Percentiles rank a stretch among this genome's conserved stretches.
Evolutionary conservation across 2,797 vertebrate genomes (phyloP).

Genomic region (Ctenochaetus hawaiiensis): DNA sequence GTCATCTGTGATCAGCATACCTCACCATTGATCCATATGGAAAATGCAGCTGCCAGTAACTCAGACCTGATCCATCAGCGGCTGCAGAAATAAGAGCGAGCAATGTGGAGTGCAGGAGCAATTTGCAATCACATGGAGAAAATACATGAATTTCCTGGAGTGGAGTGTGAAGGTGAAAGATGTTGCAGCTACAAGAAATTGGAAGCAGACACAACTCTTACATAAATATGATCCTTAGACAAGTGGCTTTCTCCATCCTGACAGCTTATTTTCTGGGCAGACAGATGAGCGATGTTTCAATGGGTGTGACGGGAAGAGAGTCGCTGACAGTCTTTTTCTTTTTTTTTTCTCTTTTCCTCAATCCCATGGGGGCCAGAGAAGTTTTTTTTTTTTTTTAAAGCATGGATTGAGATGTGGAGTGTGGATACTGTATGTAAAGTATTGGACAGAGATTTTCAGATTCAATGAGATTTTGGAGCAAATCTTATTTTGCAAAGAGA

Average conservation of each 20-base stretch:
- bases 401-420: slow-evolving; percentile 43
- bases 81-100: slow-evolving; percentile 56
- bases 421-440: slow-evolving; percentile 60
- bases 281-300: slow-evolving; percentile 74
- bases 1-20: slow-evolving; percentile 75
- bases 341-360: slow-evolving; percentile 3
- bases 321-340: slow-evolving; percentile 49
- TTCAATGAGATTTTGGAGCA: slow-evolving; percentile 46
- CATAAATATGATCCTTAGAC: slow-evolving; percentile 82
- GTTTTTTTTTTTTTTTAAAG: slow-evolving; percentile 28
- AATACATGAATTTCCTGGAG: slow-evolving; percentile 78
- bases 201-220: slow-evolving; percentile 78
- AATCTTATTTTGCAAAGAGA: slow-evolving; percentile 47
- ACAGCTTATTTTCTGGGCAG: slow-evolving; percentile 81
- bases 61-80: slow-evolving; percentile 70
- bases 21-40: slow-evolving; percentile 74
- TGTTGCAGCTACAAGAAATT: slow-evolving; percentile 77
- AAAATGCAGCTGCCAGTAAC: slow-evolving; percentile 77
- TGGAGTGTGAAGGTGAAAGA: slow-evolving; percentile 79
- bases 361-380: slow-evolving; percentile 42
- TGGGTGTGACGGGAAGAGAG: slow-evolving; percentile 71
- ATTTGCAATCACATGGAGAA: slow-evolving; percentile 75
- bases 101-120: slow-evolving; percentile 60
- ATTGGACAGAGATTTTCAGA: slow-evolving; percentile 60
- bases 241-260: slow-evolving; percentile 71